Base-by-base conservation (phyloP, 2,113 vertebrate species). In the Lepus americanus region DNA sequence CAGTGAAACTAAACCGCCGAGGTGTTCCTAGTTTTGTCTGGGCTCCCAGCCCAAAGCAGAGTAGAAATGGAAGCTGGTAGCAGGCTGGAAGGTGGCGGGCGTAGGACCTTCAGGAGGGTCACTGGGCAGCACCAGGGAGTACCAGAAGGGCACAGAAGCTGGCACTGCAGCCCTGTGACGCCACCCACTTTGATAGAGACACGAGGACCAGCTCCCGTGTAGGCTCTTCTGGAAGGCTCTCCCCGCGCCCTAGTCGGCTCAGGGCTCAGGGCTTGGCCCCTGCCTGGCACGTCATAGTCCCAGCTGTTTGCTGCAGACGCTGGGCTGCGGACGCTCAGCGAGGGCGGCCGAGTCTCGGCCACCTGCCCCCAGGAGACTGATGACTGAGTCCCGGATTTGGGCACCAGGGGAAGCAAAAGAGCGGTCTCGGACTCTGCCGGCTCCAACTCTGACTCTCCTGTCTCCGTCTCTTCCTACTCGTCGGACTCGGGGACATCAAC, bases 341-440 rank as follows among this genome's bases (percentile, higher is more conserved):
- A 74, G 51, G 81, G 51, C 12, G 51, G 44, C 44, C 44, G 44
- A 44, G 44, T 44, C 44, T 44, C 44, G 7, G 44, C 44, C 44
- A 7, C 39, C 6, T 44, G 44, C 44, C 44, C 44, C 44, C 44
- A 8, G 44, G 44, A 44, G 69, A 14, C 55, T 84, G 67, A 17
- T 64, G 31, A 16, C 53, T 6, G 8, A 44, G n/a, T 72, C 73
- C 78, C n/a, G 23, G 74, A 72, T 91, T 61, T 77, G 29, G 44
- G 80, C 51, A 31, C 69, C 53, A 44, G 87, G 39, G 53, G 31
- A 70, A 25, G 31, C 23, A 31, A 6, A 29, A 78, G 44, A 27
- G 55, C 23, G 25, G 6, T 59, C n/a, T 87, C 92, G 96, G 88
- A 97, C 64, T 72, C 59, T 66, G 9, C 1, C 74, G 33, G 93